These are phyloP conservation scores for Bradypodion pumilum DNA, from an alignment of 2,797 vertebrate species.

Conservation along the genomic window DNA sequence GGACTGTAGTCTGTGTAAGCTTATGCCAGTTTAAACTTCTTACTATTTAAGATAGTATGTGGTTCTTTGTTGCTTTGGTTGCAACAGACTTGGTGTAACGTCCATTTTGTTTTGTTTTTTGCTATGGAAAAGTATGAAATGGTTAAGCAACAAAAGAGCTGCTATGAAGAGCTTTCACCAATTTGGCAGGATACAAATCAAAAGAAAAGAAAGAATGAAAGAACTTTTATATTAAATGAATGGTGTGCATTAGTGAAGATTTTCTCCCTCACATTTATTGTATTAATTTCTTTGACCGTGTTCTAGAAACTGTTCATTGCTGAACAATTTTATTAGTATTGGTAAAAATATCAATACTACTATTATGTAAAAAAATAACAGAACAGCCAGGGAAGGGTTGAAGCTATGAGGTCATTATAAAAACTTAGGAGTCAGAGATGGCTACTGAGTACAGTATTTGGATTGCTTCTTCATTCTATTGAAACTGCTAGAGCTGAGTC, in stretches of 20 bases:
- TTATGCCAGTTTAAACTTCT: too few relatives aligned
- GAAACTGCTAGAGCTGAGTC: conserved; percentile 20
- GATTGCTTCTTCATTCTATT: conserved; percentile 34
- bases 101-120: too few relatives aligned
- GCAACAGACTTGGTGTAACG: too few relatives aligned
- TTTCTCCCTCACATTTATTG: background rate
- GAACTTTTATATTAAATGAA: background rate
- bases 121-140: too few relatives aligned
- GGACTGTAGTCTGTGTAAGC: too few relatives aligned
- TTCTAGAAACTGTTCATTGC: conserved; percentile 7
- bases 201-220: too few relatives aligned
- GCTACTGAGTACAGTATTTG: conserved; percentile 44
- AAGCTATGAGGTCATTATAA: conserved; percentile 57
- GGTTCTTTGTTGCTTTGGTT: too few relatives aligned
- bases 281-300: conserved; percentile 24
- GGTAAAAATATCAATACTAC: background rate
- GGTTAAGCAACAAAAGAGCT: background rate
- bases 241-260: background rate
- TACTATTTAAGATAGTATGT: too few relatives aligned
- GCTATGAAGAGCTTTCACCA: background rate
- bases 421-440: conserved; percentile 59
- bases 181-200: too few relatives aligned
- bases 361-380: conserved; percentile 18
- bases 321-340: background rate
- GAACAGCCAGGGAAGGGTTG: conserved; percentile 51